Evolutionary conservation across 1,140 invertebrate genomes (phyloP), one percentile per base, ranked within the genome.

Genomic region (Myzus persicae): DNA sequence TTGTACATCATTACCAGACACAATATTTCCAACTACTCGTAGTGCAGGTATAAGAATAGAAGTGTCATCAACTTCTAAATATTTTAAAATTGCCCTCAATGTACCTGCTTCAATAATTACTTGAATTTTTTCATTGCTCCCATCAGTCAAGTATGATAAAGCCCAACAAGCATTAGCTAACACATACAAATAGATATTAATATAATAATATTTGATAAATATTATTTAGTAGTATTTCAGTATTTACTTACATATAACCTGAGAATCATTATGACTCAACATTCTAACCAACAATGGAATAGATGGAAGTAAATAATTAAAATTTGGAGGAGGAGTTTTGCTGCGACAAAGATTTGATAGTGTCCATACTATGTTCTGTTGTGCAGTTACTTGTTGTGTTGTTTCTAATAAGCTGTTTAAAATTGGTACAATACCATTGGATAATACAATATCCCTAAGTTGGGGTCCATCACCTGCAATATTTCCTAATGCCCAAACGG

Each of bases 401-500:
- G 20, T 89, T 46, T 46, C 2, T 67, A 89, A 44, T 46, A 93
- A 59, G 24, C 85, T 44, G 51, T 26, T 89, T 36, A 93, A 93
- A 88, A 93, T 84, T 44, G 59, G 96, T 96, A 98, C 95, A 67
- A 97, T 96, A 42, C 96, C 96, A 85, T 96, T 94, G 1, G 95
- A 94, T 22, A 98, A 96, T 89, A 99, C 98, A 85, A 97, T 95
- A 95, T 99, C 98, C 76, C 98, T 96, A 8, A 97, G 96, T 40
- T 95, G 94, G 1, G 98, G 96, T 4, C 98, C 98, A 95, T 99
- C 97, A 94, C 98, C 99, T 94, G 99, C 99, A 94, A 99, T 99
- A 95, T 99, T 99, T 94, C 99, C 99, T 42, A 99, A 95, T 11
- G 99, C 99, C 99, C 99, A 99, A 1, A 99, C 98, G 84, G 98